Conservation (phyloP, 1,140 invertebrate genomes). For the Pseudomyrmex pallidus region DNA sequence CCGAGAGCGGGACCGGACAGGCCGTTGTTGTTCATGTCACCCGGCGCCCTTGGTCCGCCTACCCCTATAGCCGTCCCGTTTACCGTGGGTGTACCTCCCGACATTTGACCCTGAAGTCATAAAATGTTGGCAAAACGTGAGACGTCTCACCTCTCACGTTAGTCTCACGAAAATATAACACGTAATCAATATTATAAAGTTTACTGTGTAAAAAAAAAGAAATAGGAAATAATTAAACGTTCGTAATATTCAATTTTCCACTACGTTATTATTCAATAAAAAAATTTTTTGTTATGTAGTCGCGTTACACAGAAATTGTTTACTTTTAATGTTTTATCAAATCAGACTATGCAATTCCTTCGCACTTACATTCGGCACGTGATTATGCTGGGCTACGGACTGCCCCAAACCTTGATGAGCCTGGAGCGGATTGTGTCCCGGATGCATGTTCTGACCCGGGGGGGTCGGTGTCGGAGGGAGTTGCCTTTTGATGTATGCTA, state of each 20-base stretch:
- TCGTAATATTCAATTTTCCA: not conserved
- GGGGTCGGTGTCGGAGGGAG: constrained; percentile 86
- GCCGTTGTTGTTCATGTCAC: constrained; percentile 85
- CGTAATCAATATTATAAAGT: no score
- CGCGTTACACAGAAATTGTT: not conserved
- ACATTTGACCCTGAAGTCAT: constrained; percentile 82
- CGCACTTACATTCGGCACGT: constrained; percentile 82
- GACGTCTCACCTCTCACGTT: not conserved
- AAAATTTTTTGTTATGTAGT: not conserved
- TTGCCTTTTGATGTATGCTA: constrained; percentile 95
- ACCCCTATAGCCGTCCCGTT: constrained; percentile 81
- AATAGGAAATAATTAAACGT: not conserved
- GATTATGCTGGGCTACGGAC: constrained; percentile 82
- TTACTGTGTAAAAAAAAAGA: not conserved
- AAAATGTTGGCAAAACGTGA: constrained; percentile 38
- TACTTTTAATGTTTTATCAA: not conserved
- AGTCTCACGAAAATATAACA: no score
- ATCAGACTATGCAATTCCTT: not conserved
- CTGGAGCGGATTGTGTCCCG: constrained; percentile 80
- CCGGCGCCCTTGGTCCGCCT: constrained; percentile 81
- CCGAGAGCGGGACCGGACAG: constrained; percentile 83
- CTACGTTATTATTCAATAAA: not conserved
- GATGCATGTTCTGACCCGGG: constrained; percentile 79
- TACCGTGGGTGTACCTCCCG: constrained; percentile 78
- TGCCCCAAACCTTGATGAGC: constrained; percentile 80